phyloP scores from a whole-genome alignment of 2,888 invertebrate genomes.

The Catonia carolina region DNA sequence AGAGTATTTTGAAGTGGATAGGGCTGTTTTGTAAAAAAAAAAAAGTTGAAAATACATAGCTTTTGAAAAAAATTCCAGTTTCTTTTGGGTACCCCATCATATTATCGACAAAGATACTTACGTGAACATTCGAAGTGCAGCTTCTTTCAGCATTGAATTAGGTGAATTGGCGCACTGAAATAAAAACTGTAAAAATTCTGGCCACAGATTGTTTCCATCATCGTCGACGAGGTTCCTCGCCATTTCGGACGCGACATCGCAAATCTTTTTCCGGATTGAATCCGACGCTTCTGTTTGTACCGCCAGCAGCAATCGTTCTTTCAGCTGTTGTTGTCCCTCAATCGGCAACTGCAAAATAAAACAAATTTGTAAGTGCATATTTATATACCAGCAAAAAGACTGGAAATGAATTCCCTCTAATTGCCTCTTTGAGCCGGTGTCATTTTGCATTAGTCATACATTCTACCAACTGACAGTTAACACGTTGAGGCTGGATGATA shows the following conservation, averaged over 20 bases:
- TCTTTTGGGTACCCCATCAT: too few relatives aligned
- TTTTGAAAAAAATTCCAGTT: too few relatives aligned
- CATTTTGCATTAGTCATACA: too few relatives aligned
- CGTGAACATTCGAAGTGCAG: constrained; percentile 91
- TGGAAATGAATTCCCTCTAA: too few relatives aligned
- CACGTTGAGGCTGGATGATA: too few relatives aligned
- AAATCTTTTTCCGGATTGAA: constrained; percentile 75
- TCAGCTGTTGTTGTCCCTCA: constrained; percentile 76
- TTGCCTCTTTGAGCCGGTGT: too few relatives aligned
- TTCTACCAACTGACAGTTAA: too few relatives aligned
- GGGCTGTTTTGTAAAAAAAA: too few relatives aligned
- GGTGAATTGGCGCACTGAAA: constrained; percentile 89
- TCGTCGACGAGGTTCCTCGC: constrained; percentile 92
- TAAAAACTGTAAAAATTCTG: constrained; percentile 83
- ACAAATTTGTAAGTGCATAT: too few relatives aligned
- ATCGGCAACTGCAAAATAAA: constrained; percentile 53
- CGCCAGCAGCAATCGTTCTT: constrained; percentile 77
- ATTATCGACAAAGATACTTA: constrained; percentile 44
- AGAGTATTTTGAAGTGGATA: too few relatives aligned
- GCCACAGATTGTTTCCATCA: constrained; percentile 94
- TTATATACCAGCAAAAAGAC: too few relatives aligned
- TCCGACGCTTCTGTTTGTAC: constrained; percentile 78
- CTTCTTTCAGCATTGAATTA: constrained; percentile 78
- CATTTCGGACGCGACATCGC: constrained; percentile 93
- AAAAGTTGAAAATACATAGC: too few relatives aligned